Base-by-base conservation (phyloP, 2,113 vertebrate genomes). In the Syngnathus typhle region DNA sequence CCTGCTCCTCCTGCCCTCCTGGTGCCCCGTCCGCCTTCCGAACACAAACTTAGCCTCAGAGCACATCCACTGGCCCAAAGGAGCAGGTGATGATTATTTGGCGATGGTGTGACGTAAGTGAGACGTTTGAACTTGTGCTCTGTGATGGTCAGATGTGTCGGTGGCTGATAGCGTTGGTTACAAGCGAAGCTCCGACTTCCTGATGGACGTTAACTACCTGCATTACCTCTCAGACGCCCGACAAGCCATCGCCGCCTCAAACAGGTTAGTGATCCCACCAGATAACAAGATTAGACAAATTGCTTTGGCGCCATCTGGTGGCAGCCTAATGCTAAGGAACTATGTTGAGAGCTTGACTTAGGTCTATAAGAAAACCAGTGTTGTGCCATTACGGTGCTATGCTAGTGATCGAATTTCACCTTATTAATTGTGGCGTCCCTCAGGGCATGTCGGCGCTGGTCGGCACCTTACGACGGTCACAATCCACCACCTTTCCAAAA, bases 201-300 rank as follows among this genome's bases (percentile, higher is more conserved):
- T 90, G 65, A 88, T 94, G 88, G 93, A 95, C 58, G 92, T 92
- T 37, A 95, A 94, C 88, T 99, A 98, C 82, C 90, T 98, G 60
- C 94, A 96, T 74, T 98, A 98, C 82, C 91, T 99, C 38, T 91
- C 84, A 47, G 95, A 98, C 68, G 96, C 96, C 27, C 89, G 92
- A 23, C 76, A 85, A 60, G 89, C 90, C 70, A 93, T 99, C 46
- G 70, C 89, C 6, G 75, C 64, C 0, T 76, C 88, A 0, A 15
- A 59, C 67, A 84, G 84, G 88, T 87, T 11, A 55, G 72, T 43
- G 21, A 23, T 19, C 9, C 39, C 0, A 3, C 11, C 21, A 12
- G 43, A 47, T 47, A 47, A 15, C 44, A 15, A 47, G 4, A 6
- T 16, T 18, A 18, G 5, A 15, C 6, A 47, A 47, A 18, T 47